A percentile compares a stretch with the other conserved stretches of the same genome.
Conservation (phyloP, 2,888 invertebrate genomes). For the Patella pellucida region DNA sequence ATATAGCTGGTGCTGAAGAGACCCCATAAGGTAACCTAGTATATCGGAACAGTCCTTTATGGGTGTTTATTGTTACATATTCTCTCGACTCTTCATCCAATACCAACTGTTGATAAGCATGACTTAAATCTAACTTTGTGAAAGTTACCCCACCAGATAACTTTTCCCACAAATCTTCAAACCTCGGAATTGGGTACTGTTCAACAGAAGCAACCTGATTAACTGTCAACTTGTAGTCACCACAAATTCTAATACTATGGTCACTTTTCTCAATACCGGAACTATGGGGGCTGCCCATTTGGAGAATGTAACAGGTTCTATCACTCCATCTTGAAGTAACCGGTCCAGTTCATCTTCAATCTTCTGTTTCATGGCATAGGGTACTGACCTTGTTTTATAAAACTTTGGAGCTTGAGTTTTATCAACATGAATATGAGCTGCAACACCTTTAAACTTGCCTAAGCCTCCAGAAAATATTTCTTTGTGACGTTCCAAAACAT, state of each 20-base stretch:
- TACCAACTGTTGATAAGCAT: slow-evolving; percentile 17
- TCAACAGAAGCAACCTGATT: slow-evolving; percentile 1
- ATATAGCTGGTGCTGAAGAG: slow-evolving; percentile 23
- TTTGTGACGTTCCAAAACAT: background rate
- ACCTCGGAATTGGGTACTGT: slow-evolving; percentile 1
- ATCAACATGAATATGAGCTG: background rate
- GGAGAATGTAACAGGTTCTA: slow-evolving; percentile 8
- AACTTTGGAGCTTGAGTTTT: background rate
- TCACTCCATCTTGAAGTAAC: background rate
- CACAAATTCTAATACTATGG: background rate
- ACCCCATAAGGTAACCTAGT: slow-evolving; percentile 21
- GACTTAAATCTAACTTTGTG: slow-evolving; percentile 17
- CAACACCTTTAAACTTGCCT: background rate
- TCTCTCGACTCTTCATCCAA: slow-evolving; percentile 16
- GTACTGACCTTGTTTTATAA: background rate
- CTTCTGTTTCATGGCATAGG: background rate
- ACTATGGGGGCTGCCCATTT: background rate
- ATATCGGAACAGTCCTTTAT: slow-evolving; percentile 20
- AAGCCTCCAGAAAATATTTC: background rate
- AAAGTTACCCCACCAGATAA: slow-evolving; percentile 13
- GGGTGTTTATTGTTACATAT: slow-evolving; percentile 15
- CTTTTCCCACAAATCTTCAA: slow-evolving; percentile 12
- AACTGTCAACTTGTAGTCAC: background rate
- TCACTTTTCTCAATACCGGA: background rate
- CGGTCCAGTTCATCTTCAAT: slow-evolving; percentile 4